phyloP scores from a whole-genome alignment of 1,140 invertebrate genomes.

The Aphidius ervi region DNA sequence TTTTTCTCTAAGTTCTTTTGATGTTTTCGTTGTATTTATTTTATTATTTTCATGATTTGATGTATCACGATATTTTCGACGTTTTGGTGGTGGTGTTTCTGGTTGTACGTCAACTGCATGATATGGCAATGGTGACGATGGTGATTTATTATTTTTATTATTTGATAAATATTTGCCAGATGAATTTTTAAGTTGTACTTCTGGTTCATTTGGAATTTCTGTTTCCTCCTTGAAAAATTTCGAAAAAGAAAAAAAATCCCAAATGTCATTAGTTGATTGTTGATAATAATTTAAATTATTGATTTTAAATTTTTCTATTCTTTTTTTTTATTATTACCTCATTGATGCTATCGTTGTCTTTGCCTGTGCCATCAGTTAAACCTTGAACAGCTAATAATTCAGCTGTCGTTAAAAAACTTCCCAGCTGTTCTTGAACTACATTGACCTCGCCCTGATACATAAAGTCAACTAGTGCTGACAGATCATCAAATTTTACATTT shows the following conservation, averaged over 20 bases:
- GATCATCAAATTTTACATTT: slow-evolving; percentile 77
- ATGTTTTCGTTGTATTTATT: slow-evolving; percentile 30
- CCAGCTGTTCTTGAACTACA: slow-evolving; percentile 61
- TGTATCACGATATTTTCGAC: slow-evolving; percentile 48
- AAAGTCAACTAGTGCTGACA: slow-evolving; percentile 77
- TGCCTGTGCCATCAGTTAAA: slow-evolving; percentile 55
- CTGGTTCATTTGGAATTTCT: slow-evolving; percentile 51
- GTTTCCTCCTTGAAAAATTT: slow-evolving; percentile 42
- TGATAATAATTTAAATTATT: not conserved
- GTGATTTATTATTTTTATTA: slow-evolving; percentile 45
- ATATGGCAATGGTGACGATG: slow-evolving; percentile 42
- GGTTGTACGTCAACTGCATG: slow-evolving; percentile 43
- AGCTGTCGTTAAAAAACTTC: slow-evolving; percentile 62
- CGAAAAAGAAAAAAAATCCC: not conserved
- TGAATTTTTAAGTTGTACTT: slow-evolving; percentile 50
- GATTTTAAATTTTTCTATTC: not conserved
- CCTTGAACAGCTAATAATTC: slow-evolving; percentile 64
- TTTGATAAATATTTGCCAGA: slow-evolving; percentile 44
- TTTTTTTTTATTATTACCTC: slow-evolving; percentile 32
- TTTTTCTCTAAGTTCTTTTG: slow-evolving; percentile 43
- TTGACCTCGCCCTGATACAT: slow-evolving; percentile 75
- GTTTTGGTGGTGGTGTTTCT: slow-evolving; percentile 45
- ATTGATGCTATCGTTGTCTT: slow-evolving; percentile 46
- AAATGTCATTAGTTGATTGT: no score
- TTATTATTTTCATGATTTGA: slow-evolving; percentile 39